Conservation (phyloP, 2,797 vertebrate species). For the Sebastes steindachneri region DNA sequence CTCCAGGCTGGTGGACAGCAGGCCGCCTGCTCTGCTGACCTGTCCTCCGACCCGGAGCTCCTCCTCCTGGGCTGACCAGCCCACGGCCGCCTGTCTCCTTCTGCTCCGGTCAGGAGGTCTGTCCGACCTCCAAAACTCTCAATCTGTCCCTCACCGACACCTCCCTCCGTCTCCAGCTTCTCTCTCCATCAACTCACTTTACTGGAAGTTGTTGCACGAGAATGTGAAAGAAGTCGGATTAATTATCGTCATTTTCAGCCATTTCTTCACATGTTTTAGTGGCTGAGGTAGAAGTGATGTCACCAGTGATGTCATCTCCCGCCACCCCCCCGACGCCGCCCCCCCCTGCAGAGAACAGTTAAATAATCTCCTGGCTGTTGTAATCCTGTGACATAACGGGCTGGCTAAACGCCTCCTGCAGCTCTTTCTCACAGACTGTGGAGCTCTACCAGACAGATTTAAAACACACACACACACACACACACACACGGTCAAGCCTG, state of each 20-base stretch:
- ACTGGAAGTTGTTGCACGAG: no score
- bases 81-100: background rate
- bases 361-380: constrained; percentile 63
- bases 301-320: constrained; percentile 4
- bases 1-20: background rate
- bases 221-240: background rate
- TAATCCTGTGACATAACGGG: constrained; percentile 73
- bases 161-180: background rate
- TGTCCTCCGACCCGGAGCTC: background rate
- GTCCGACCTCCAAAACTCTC: background rate
- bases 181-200: background rate
- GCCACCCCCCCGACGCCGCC: no score
- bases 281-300: constrained; percentile 12
- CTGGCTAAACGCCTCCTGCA: constrained; percentile 65
- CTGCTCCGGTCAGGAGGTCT: background rate
- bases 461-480: background rate
- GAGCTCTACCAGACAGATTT: constrained; percentile 74
- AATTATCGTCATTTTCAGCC: background rate
- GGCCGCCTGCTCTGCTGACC: background rate
- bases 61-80: background rate
- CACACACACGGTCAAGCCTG: background rate
- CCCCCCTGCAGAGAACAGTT: constrained; percentile 35
- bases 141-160: background rate
- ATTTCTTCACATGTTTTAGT: background rate
- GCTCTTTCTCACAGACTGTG: constrained; percentile 80